Conservation (phyloP, 1,140 invertebrate genomes). For the Sycobia sp. region DNA sequence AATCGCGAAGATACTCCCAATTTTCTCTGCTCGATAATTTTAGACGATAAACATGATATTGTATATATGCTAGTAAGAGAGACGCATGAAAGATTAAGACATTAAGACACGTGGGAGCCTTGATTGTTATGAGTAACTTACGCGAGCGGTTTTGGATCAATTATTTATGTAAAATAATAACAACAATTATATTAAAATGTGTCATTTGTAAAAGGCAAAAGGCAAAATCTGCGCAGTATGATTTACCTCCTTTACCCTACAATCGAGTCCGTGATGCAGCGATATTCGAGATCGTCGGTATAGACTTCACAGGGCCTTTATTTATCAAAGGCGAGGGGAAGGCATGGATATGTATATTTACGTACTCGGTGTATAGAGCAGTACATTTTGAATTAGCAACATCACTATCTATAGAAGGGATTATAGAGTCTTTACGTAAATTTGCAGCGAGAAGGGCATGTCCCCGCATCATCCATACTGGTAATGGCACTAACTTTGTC, state of each 20-base stretch:
- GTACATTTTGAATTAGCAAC: too few species aligned
- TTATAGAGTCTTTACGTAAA: slow-evolving; percentile 36
- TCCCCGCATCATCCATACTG: slow-evolving; percentile 42
- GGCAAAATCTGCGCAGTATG: neutral
- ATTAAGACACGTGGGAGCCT: neutral
- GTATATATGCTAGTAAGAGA: too few species aligned
- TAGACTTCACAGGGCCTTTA: too few species aligned
- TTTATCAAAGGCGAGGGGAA: slow-evolving; percentile 4
- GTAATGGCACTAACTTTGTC: slow-evolving; percentile 53
- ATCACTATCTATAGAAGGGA: slow-evolving; percentile 37
- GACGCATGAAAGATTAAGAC: neutral
- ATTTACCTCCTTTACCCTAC: neutral
- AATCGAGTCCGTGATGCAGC: neutral
- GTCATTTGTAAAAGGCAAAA: neutral
- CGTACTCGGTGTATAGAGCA: slow-evolving; percentile 32
- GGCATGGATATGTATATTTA: slow-evolving; percentile 6
- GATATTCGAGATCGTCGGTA: neutral
- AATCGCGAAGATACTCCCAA: neutral
- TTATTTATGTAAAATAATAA: neutral
- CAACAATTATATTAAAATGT: neutral
- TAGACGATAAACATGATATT: neutral
- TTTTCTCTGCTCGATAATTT: neutral
- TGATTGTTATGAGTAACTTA: neutral
- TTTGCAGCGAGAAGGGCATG: slow-evolving; percentile 46
- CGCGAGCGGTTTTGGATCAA: neutral